phyloP scores from a whole-genome alignment of 2,888 invertebrate genomes.

The Allolobophora icterica region DNA sequence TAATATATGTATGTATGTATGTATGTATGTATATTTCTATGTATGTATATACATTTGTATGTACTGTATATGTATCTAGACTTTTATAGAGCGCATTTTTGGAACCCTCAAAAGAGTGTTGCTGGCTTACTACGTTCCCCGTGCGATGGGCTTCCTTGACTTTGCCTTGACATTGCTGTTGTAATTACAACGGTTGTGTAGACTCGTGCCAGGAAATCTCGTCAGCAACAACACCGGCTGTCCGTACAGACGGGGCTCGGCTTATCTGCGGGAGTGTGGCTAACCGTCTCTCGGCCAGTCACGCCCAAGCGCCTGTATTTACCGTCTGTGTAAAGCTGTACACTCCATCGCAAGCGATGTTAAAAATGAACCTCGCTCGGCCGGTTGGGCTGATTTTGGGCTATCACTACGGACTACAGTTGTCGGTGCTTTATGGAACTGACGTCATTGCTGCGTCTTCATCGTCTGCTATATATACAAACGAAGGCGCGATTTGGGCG shows the following conservation, averaged over 20 bases:
- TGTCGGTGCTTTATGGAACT: not conserved
- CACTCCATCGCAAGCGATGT: not conserved
- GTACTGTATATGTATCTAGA: too few relatives aligned
- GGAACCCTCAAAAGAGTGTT: too few relatives aligned
- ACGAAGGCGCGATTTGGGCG: not conserved
- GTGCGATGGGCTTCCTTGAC: not conserved
- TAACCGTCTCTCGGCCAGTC: not conserved
- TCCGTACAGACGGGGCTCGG: too few relatives aligned
- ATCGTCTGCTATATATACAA: not conserved
- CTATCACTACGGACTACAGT: slow-evolving; percentile 17
- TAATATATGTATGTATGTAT: too few relatives aligned
- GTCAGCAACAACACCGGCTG: not conserved
- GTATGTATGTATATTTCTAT: too few relatives aligned
- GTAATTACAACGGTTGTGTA: not conserved
- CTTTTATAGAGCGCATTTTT: too few relatives aligned
- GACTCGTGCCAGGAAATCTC: not conserved
- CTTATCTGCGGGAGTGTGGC: not conserved
- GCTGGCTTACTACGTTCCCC: too few relatives aligned
- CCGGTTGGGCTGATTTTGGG: not conserved
- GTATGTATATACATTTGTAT: too few relatives aligned
- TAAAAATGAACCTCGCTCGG: not conserved
- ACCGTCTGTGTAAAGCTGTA: not conserved
- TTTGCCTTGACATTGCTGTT: not conserved
- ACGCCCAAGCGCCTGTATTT: not conserved
- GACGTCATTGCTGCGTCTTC: not conserved